Percentiles rank a stretch among this genome's conserved stretches.
These are phyloP conservation scores for Galago senegalensis DNA, from an alignment of 2,797 vertebrate species.

Conservation along the genomic window DNA sequence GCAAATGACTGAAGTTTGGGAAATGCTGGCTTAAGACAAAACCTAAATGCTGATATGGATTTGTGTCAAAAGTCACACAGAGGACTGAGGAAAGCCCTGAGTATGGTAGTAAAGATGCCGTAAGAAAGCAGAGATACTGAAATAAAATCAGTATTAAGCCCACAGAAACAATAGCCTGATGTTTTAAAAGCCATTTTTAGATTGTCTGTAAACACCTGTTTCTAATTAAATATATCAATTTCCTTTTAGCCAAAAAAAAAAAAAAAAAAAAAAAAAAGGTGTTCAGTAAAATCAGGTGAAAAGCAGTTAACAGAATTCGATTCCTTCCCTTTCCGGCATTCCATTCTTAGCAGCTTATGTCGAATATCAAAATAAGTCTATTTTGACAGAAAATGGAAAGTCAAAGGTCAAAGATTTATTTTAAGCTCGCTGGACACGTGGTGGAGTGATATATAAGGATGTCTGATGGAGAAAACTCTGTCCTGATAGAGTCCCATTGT, in stretches of 20 bases:
- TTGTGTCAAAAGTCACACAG: constrained; percentile 39
- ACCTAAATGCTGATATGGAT: neutral
- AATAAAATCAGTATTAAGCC: constrained; percentile 63
- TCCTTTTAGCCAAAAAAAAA: constrained; percentile 39
- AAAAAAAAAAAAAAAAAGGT: neutral
- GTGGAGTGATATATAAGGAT: neutral
- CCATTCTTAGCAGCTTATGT: constrained; percentile 29
- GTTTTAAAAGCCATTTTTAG: constrained; percentile 54
- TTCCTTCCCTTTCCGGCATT: neutral
- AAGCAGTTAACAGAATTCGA: neutral
- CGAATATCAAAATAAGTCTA: constrained; percentile 52
- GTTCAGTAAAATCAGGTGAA: constrained; percentile 49
- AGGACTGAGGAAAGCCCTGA: neutral
- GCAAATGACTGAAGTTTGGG: neutral
- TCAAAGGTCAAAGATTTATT: constrained; percentile 46
- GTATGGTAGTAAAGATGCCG: constrained; percentile 24
- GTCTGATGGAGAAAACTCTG: neutral
- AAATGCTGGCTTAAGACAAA: constrained; percentile 26
- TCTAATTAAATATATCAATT: constrained; percentile 54
- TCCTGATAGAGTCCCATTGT: neutral
- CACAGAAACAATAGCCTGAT: neutral
- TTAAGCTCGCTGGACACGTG: constrained; percentile 18
- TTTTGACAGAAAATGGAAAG: constrained; percentile 53
- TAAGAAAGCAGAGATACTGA: neutral
- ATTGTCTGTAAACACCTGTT: neutral